A percentile compares a stretch with the other conserved stretches of the same genome.
phyloP scores from a whole-genome alignment of 2,797 vertebrate species.

The Notolabrus celidotus region DNA sequence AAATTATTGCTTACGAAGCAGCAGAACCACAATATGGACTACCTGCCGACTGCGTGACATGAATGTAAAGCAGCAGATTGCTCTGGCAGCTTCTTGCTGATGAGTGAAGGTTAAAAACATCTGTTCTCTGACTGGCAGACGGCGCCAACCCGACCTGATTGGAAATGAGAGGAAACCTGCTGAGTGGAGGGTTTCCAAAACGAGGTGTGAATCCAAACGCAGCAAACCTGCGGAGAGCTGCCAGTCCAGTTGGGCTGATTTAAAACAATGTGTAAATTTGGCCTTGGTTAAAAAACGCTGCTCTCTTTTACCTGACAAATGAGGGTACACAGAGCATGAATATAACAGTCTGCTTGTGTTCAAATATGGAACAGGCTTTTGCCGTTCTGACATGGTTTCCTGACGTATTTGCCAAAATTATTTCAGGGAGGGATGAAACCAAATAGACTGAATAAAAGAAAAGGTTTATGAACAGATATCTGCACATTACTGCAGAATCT shows the following conservation, averaged over 20 bases:
- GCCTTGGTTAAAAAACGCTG: background rate
- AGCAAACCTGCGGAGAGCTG: conserved; percentile 2
- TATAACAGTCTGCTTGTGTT: background rate
- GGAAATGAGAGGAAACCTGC: conserved; percentile 15
- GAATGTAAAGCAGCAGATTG: conserved; percentile 28
- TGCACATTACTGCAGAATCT: too few species aligned
- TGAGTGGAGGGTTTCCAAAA: conserved; percentile 19
- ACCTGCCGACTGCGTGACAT: background rate
- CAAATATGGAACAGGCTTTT: background rate
- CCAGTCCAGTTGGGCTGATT: background rate
- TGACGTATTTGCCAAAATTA: background rate
- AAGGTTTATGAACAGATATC: too few species aligned
- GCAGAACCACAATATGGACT: background rate
- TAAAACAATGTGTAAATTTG: background rate
- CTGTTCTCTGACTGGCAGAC: conserved; percentile 13
- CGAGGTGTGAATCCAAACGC: conserved; percentile 15
- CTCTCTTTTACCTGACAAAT: background rate
- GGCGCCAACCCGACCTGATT: conserved; percentile 1
- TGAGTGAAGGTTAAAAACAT: conserved; percentile 37
- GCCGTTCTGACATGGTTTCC: too few species aligned
- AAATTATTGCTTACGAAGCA: background rate
- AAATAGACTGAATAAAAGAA: too few species aligned
- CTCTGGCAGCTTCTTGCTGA: conserved; percentile 10
- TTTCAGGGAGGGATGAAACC: too few species aligned
- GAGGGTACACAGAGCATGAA: background rate